Base-by-base conservation (phyloP, 2,888 invertebrate genomes). In the Pseudococcus viburni region DNA sequence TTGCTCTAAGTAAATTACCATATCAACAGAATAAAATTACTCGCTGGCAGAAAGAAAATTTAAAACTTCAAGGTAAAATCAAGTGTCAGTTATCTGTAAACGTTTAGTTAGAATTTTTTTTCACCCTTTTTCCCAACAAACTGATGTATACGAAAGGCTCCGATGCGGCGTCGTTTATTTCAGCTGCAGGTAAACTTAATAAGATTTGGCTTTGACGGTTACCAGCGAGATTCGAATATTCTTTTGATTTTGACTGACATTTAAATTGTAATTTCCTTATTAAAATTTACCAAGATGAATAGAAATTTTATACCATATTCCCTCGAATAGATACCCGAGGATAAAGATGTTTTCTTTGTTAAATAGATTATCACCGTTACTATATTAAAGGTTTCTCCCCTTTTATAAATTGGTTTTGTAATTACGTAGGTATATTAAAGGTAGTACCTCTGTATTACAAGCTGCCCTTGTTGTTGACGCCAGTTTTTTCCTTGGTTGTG, bases 241-340 rank as follows among this genome's bases (percentile, higher is more conserved):
- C 85, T 55, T 85, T 85, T 85, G 85, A 85, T 85, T 39, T 85
- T 85, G 85, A 85, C 85, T 55, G 85, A 26, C 85, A 48, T 85
- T 80, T 80, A 80, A 80, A 80, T 80, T 80, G 80, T 80, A 80
- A 80, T 80, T 80, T 80, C 80, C 80, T 80, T 80, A 80, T 80
- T 80, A 42, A 80, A 80, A 80, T 80, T 80, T 80, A 1, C 42
- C 39, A 42, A 80, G 80, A 80, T 80, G 80, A 42, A 80, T 80
- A n/a, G 6, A 80, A 80, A 80, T 42, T 80, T 80, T 80, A 80
- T 80, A 42, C 80, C n/a, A n/a, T n/a, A n/a, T n/a, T 80, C 39
- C n/a, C 39, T 9, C 80, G 80, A 80, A 80, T 42, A 80, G 19
- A 80, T 42, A 80, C 80, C 80, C 42, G 80, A 80, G 80, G 80